Conservation (phyloP, 1,140 invertebrate species). For the Cydia amplana region DNA sequence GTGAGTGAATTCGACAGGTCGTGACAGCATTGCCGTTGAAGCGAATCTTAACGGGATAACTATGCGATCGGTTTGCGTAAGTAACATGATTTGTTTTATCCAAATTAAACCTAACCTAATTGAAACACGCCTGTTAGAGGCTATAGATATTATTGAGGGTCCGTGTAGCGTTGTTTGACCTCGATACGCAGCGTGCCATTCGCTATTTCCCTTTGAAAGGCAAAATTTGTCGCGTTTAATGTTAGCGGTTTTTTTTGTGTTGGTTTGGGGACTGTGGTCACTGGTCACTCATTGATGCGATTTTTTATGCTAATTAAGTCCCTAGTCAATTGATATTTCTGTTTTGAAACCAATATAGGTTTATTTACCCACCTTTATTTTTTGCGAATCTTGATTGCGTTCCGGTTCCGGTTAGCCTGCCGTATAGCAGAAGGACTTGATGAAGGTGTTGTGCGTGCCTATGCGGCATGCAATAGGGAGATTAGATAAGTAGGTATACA, state of each 20-base stretch:
- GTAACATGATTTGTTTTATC: slow-evolving; percentile 64
- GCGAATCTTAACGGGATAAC: slow-evolving; percentile 74
- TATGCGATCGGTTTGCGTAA: slow-evolving; percentile 65
- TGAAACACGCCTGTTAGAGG: slow-evolving; percentile 48
- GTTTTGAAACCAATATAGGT: too few species aligned
- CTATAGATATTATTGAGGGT: slow-evolving; percentile 40
- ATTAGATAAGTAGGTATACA: too few species aligned
- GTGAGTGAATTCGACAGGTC: slow-evolving; percentile 63
- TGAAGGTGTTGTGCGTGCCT: too few species aligned
- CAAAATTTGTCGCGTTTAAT: slow-evolving; percentile 40
- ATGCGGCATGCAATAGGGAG: too few species aligned
- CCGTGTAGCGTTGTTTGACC: slow-evolving; percentile 48
- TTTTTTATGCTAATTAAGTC: too few species aligned
- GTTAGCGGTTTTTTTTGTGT: slow-evolving; percentile 41
- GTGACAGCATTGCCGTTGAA: slow-evolving; percentile 73
- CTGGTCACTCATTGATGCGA: not conserved
- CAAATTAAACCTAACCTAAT: slow-evolving; percentile 53
- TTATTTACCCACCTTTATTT: too few species aligned
- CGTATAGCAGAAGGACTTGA: too few species aligned
- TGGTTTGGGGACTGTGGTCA: not conserved
- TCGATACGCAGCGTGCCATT: slow-evolving; percentile 52
- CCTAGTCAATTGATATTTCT: too few species aligned
- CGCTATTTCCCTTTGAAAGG: slow-evolving; percentile 54
- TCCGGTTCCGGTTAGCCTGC: too few species aligned
- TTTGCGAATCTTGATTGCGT: too few species aligned